Evolutionary conservation across 2,113 vertebrate genomes (phyloP), one percentile per base, ranked within the genome.

Genomic region (Isichthys henryi): DNA sequence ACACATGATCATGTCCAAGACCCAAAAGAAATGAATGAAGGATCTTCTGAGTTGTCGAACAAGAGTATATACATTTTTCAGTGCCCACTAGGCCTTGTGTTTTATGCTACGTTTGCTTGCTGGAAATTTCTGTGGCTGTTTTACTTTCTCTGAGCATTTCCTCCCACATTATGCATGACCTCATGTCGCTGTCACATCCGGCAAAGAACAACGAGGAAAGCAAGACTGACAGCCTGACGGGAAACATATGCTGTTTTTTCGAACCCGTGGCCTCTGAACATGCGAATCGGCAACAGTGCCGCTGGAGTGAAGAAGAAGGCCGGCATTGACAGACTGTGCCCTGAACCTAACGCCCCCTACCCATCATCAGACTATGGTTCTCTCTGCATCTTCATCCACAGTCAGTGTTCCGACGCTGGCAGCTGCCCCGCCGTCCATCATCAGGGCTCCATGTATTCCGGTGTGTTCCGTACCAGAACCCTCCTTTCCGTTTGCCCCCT

Each of bases 181-280:
- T 31, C 87, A 2, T 53, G 85, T 87, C 15, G 50, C 85, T 53
- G 85, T 53, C 46, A 15, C 85, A 1, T 39, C 11, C 35, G 5
- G 31, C n/a, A 56, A 87, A 21, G 85, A 39, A 53, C 45, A 52
- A 87, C 27, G 48, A 87, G 27, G 48, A 39, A 87, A 56, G 50
- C 48, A 8, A 31, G 85, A 87, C 50, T 87, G 85, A 53, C 85
- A 39, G 49, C 13, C 11, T 4, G 27, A 13, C 50, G 27, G 49
- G 50, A 56, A 87, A 35, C 85, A 87, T 39, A 87, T 87, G 85
- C 85, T 87, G 85, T 87, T 87, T 87, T 66, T 87, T 43, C 48
- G 13, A 87, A 87, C 85, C 85, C 31, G 11, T 56, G 85, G 13
- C 85, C 85, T 39, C 27, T 31, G 85, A 87, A 35, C 45, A 27